Conservation (phyloP, 2,113 vertebrate genomes). For the Eclectus roratus region DNA sequence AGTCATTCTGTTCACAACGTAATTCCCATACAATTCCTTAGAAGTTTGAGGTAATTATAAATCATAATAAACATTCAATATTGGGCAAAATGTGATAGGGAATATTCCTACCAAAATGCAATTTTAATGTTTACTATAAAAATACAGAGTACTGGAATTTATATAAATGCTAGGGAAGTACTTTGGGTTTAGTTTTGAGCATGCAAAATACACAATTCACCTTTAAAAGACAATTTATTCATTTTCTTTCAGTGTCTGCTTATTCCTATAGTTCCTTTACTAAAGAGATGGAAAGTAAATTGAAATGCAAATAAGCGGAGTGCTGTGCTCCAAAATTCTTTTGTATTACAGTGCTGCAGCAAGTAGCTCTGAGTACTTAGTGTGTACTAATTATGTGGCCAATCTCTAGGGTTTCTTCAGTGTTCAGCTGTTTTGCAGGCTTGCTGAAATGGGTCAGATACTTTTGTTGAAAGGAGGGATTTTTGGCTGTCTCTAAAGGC, state of each 20-base stretch:
- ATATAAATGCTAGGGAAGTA: neutral
- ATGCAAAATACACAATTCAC: neutral
- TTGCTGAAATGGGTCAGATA: conserved; percentile 23
- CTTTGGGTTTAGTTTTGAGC: neutral
- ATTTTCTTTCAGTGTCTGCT: neutral
- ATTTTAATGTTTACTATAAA: neutral
- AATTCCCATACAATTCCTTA: neutral
- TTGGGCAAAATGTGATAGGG: neutral
- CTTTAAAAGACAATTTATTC: neutral
- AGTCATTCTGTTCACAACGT: neutral
- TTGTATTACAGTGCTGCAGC: neutral
- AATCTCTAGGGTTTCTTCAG: conserved; percentile 2
- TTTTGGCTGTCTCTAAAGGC: neutral
- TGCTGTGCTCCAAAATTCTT: conserved; percentile 15
- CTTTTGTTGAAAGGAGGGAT: neutral
- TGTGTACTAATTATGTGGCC: conserved; percentile 35
- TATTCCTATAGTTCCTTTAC: neutral
- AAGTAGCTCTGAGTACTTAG: conserved; percentile 35
- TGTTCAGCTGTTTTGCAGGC: neutral
- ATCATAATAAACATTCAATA: neutral
- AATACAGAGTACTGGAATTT: neutral
- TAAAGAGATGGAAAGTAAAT: neutral
- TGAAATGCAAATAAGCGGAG: conserved; percentile 54
- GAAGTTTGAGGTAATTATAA: neutral
- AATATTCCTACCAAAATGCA: neutral